Conservation (phyloP, 2,113 vertebrate genomes). For the Aegypius monachus region DNA sequence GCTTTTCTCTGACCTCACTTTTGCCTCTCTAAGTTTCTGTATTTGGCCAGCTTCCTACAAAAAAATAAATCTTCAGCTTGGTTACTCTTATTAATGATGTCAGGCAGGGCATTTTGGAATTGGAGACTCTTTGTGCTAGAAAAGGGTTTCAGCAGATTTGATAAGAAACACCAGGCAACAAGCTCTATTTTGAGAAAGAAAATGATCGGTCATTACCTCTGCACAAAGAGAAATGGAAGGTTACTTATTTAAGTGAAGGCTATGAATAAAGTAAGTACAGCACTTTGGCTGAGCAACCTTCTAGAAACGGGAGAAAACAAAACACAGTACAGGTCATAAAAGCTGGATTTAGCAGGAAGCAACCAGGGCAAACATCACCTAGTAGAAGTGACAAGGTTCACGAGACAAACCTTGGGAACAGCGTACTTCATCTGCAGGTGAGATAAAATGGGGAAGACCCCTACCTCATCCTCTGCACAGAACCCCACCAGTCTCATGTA, state of each 20-base stretch:
- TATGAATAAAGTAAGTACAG: neutral
- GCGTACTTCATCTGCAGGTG: neutral
- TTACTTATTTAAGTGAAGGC: neutral
- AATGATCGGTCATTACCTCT: neutral
- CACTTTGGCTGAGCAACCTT: neutral
- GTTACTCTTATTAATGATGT: conserved; percentile 22
- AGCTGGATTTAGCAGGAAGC: neutral
- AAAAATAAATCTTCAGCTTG: neutral
- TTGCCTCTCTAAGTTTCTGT: neutral
- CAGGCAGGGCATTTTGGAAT: neutral
- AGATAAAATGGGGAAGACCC: neutral
- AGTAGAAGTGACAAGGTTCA: neutral
- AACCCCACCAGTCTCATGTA: neutral
- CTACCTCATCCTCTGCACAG: neutral
- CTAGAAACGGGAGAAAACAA: neutral
- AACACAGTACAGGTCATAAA: neutral
- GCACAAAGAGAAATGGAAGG: neutral
- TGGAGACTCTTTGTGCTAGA: neutral
- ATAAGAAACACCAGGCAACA: conserved; percentile 1
- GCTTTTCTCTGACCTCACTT: neutral
- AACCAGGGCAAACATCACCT: neutral
- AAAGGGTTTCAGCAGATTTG: neutral
- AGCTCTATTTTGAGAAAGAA: conserved; percentile 23
- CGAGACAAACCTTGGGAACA: neutral
- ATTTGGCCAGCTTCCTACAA: neutral